Evolutionary conservation across 1,140 invertebrate genomes (phyloP), one percentile per base, ranked within the genome.

Genomic region (Hestina assimilis): DNA sequence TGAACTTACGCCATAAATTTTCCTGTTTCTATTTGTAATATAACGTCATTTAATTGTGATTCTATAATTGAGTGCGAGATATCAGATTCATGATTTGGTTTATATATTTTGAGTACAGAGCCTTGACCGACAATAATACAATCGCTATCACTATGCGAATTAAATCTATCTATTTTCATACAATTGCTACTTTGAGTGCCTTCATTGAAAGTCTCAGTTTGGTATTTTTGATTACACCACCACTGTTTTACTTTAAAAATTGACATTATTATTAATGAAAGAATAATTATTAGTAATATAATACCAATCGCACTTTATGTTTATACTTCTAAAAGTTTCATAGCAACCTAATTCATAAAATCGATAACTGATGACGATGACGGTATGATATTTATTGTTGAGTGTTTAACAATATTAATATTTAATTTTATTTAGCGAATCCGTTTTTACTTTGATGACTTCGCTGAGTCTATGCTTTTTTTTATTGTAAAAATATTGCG

Each of bases 231-330:
- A 38, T 83, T 88, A 4, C 81, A 83, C 84, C 84, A 87, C 75
- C 79, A 87, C 31, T 75, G 60, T 48, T 83, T 86, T 17, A 78
- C 57, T 81, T 87, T 87, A 62, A 87, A 88, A 61, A 88, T 53
- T 5, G 80, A 79, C 80, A 81, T 75, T 38, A 17, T 19, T n/a
- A n/a, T n/a, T n/a, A n/a, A n/a, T n/a, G n/a, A n/a, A n/a, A n/a
- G n/a, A n/a, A n/a, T n/a, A n/a, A n/a, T n/a, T n/a, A n/a, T n/a
- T n/a, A n/a, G n/a, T n/a, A n/a, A n/a, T n/a, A n/a, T n/a, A n/a
- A n/a, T n/a, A n/a, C n/a, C n/a, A n/a, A n/a, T n/a, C 8, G 33
- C 8, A 19, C 9, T 12, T 47, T 5, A 9, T 47, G 15, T 29
- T 47, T 41, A 46, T 46, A 19, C 4, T 28, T 23, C 4, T 20